phyloP scores from a whole-genome alignment of 2,113 vertebrate genomes.

The Coptodon rendalli region DNA sequence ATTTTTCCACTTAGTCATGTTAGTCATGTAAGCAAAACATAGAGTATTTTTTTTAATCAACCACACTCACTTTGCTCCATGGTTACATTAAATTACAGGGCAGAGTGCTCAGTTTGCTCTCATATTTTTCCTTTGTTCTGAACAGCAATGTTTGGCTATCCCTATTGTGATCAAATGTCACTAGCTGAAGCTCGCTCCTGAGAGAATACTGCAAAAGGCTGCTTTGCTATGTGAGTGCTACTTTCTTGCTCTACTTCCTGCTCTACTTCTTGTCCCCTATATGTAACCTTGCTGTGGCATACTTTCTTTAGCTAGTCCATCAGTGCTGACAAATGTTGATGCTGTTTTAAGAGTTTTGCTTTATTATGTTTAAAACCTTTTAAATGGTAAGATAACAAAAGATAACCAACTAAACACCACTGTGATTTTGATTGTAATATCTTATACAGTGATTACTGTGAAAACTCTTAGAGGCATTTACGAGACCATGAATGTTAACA shows the following conservation, averaged over 20 bases:
- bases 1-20: background rate
- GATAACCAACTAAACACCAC: background rate
- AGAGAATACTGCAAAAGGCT: background rate
- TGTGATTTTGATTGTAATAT: background rate
- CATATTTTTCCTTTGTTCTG: background rate
- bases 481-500: background rate
- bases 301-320: constrained; percentile 37
- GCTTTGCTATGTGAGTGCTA: constrained; percentile 31
- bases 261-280: constrained; percentile 54
- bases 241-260: constrained; percentile 59
- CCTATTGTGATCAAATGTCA: background rate
- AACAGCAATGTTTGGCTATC: background rate
- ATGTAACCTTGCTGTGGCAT: constrained; percentile 30
- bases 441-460: background rate
- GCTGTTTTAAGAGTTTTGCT: background rate
- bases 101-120: background rate
- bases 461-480: background rate
- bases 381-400: background rate
- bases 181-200: constrained; percentile 12
- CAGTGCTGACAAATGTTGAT: background rate
- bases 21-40: background rate
- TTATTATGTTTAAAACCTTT: background rate
- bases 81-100: background rate
- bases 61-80: background rate
- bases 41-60: background rate